phyloP scores from a whole-genome alignment of 2,113 vertebrate species.

The Mohoua ochrocephala region DNA sequence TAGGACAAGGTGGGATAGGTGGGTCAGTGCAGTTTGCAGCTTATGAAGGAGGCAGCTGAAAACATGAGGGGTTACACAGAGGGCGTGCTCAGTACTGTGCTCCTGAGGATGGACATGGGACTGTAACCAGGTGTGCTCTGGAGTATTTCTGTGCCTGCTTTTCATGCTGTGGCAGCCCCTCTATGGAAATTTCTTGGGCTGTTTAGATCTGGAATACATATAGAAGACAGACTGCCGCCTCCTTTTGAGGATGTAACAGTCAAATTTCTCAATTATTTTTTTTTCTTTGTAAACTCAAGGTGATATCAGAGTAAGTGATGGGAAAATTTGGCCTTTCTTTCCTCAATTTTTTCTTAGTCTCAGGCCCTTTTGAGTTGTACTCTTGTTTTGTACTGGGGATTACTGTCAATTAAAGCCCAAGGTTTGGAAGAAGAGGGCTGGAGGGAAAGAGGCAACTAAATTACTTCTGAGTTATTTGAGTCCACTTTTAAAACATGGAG shows the following conservation, averaged over 20 bases:
- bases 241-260: not conserved
- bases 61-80: constrained; percentile 4
- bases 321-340: not conserved
- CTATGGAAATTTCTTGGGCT: not conserved
- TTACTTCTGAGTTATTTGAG: not conserved
- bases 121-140: not conserved
- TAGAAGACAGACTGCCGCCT: not conserved
- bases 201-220: not conserved
- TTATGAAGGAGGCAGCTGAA: constrained; percentile 15
- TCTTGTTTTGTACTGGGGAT: not conserved
- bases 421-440: not conserved
- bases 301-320: not conserved
- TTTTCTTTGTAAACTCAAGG: not conserved
- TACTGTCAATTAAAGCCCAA: not conserved
- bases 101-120: not conserved
- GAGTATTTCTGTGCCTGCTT: not conserved
- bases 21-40: not conserved
- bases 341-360: not conserved
- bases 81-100: not conserved
- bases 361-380: not conserved
- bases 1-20: not conserved
- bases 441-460: not conserved
- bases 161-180: not conserved
- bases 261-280: not conserved
- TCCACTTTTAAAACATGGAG: not conserved